A percentile compares a stretch with the other conserved stretches of the same genome.
Conservation (phyloP, 2,888 invertebrate genomes). For the Drosophila birchii region DNA sequence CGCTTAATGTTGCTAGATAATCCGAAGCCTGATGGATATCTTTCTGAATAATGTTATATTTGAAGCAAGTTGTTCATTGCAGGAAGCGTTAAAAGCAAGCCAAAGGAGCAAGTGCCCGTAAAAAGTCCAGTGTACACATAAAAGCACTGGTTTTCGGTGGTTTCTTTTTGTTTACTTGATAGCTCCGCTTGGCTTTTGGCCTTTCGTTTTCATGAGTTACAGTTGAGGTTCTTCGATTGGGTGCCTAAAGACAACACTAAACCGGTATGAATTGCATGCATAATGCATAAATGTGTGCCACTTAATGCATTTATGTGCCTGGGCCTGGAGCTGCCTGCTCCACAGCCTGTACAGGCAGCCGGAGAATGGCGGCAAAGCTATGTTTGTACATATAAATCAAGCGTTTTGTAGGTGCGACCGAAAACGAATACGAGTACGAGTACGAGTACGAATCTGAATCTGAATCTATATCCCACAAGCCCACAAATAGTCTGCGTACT, state of each 20-base stretch:
- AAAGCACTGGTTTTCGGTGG: conserved; percentile 45
- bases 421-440: not conserved
- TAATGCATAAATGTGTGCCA: conserved; percentile 44
- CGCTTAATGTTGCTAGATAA: not conserved
- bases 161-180: conserved; percentile 34
- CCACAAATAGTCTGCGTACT: conserved; percentile 24
- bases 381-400: conserved; percentile 9
- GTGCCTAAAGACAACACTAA: conserved; percentile 36
- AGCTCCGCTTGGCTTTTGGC: conserved; percentile 62
- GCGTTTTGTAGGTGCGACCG: conserved; percentile 43
- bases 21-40: not conserved
- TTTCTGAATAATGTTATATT: not conserved
- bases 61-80: not conserved
- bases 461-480: not conserved
- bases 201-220: conserved; percentile 72
- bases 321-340: conserved; percentile 7
- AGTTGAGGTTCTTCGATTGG: conserved; percentile 54
- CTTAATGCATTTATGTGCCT: conserved; percentile 33
- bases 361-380: conserved; percentile 6
- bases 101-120: not conserved
- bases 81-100: not conserved
- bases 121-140: conserved; percentile 6
- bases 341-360: conserved; percentile 10
- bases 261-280: conserved; percentile 50
- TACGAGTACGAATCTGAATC: not conserved